These are phyloP conservation scores for Peromyscus eremicus DNA, from an alignment of 2,797 vertebrate genomes.

Conservation along the genomic window DNA sequence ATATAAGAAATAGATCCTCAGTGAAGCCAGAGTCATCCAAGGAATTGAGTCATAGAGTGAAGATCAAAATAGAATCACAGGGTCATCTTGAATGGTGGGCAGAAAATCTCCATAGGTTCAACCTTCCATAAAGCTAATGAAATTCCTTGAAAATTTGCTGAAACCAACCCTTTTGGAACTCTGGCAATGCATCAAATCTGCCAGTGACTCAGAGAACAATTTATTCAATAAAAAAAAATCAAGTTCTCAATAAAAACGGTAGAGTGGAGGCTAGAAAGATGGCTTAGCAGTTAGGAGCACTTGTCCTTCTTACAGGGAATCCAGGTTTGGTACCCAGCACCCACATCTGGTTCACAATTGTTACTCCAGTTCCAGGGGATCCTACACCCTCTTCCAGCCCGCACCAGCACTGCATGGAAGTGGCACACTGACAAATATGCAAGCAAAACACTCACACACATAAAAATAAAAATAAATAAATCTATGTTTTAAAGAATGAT, in stretches of 20 bases:
- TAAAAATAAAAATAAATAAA: not conserved
- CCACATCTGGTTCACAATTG: not conserved
- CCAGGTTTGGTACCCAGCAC: not conserved
- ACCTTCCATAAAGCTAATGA: not conserved
- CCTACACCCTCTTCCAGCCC: not conserved
- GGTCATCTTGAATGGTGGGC: not conserved
- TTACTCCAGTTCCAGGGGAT: not conserved
- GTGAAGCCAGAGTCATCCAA: not conserved
- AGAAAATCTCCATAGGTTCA: not conserved
- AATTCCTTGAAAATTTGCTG: not conserved
- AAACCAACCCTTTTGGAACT: not conserved
- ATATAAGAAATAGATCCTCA: not conserved
- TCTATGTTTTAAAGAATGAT: not conserved
- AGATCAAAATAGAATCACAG: not conserved
- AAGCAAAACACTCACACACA: not conserved
- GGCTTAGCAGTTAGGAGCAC: not conserved
- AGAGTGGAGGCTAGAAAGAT: not conserved
- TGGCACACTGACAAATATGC: not conserved
- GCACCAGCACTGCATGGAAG: not conserved
- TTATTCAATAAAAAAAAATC: slow-evolving; percentile 17
- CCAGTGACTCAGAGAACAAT: not conserved
- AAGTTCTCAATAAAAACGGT: not conserved
- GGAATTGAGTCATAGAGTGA: not conserved
- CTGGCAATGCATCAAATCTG: slow-evolving; percentile 4
- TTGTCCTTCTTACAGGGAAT: not conserved